These are phyloP conservation scores for Wasmannia auropunctata DNA, from an alignment of 1,140 invertebrate species.

Conservation along the genomic window DNA sequence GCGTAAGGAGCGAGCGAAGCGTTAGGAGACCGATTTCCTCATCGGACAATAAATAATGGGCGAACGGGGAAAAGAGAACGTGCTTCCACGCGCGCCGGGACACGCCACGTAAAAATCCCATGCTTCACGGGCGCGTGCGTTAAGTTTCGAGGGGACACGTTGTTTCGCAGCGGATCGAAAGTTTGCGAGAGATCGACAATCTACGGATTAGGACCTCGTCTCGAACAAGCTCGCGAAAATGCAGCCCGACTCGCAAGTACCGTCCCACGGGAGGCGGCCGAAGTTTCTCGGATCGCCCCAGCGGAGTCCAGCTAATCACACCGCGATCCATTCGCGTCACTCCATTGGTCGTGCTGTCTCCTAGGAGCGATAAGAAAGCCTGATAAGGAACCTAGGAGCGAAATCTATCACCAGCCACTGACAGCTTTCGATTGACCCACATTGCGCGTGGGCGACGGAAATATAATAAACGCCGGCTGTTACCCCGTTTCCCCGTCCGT, in stretches of 20 bases:
- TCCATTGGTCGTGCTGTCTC: slow-evolving; percentile 42
- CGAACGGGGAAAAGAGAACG: not conserved
- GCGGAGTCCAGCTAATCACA: slow-evolving; percentile 67
- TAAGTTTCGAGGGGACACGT: slow-evolving; percentile 10
- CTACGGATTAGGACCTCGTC: not conserved
- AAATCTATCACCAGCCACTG: slow-evolving; percentile 72
- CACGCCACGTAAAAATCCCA: slow-evolving; percentile 10
- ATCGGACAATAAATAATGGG: slow-evolving; percentile 38
- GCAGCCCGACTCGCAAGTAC: not conserved
- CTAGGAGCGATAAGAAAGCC: slow-evolving; percentile 58
- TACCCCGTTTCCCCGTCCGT: slow-evolving; percentile 5
- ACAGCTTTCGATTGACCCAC: slow-evolving; percentile 75
- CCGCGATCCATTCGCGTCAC: slow-evolving; percentile 71
- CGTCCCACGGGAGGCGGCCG: not conserved
- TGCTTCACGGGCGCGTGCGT: not conserved
- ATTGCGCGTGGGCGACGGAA: slow-evolving; percentile 47
- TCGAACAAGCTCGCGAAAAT: slow-evolving; percentile 32
- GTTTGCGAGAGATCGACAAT: slow-evolving; percentile 23
- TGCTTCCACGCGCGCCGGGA: not conserved
- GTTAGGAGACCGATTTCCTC: slow-evolving; percentile 25
- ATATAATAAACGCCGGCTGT: slow-evolving; percentile 50
- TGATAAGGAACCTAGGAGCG: slow-evolving; percentile 56
- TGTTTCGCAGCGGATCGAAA: slow-evolving; percentile 38
- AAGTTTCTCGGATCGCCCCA: slow-evolving; percentile 54
- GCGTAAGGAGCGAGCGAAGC: slow-evolving; percentile 39